phyloP scores from a whole-genome alignment of 92 coral and sea anemone genomes.

The Scolanthus callimorphus region DNA sequence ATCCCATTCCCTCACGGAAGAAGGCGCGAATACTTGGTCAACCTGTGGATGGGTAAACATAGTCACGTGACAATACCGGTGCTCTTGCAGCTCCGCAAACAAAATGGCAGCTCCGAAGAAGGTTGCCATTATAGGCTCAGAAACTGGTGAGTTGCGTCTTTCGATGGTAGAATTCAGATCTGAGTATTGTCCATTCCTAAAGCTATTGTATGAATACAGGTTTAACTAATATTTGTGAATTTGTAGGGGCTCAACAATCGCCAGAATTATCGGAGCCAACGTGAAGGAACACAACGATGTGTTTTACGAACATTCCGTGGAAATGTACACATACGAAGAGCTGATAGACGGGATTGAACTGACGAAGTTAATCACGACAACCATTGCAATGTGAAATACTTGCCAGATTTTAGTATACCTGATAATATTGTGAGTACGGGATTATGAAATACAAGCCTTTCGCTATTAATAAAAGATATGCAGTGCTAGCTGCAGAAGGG shows the following conservation, averaged over 20 bases:
- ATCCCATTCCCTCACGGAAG: too few relatives aligned
- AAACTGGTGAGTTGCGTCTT: constrained; percentile 87
- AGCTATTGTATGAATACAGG: neutral
- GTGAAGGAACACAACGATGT: constrained; percentile 72
- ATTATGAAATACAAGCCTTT: too few relatives aligned
- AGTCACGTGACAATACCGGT: constrained; percentile 2
- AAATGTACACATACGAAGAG: constrained; percentile 95
- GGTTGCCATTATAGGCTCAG: constrained; percentile 92
- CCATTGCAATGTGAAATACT: constrained; percentile 88
- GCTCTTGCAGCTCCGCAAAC: neutral
- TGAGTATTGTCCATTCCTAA: too few relatives aligned
- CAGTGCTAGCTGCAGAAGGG: too few relatives aligned
- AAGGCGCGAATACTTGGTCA: too few relatives aligned
- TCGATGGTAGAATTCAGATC: too few relatives aligned
- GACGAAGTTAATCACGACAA: constrained; percentile 88
- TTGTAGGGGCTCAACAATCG: constrained; percentile 94
- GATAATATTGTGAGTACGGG: constrained; percentile 78
- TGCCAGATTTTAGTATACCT: constrained; percentile 85
- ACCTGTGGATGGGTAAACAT: too few relatives aligned
- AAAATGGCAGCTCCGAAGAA: constrained; percentile 56
- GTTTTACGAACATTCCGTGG: constrained; percentile 63
- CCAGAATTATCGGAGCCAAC: constrained; percentile 87
- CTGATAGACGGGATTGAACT: constrained; percentile 80
- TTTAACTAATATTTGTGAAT: neutral
- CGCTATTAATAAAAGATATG: too few relatives aligned